Evolutionary conservation across 2,113 vertebrate species (phyloP).

Genomic region (Urocynchramus pylzowi): DNA sequence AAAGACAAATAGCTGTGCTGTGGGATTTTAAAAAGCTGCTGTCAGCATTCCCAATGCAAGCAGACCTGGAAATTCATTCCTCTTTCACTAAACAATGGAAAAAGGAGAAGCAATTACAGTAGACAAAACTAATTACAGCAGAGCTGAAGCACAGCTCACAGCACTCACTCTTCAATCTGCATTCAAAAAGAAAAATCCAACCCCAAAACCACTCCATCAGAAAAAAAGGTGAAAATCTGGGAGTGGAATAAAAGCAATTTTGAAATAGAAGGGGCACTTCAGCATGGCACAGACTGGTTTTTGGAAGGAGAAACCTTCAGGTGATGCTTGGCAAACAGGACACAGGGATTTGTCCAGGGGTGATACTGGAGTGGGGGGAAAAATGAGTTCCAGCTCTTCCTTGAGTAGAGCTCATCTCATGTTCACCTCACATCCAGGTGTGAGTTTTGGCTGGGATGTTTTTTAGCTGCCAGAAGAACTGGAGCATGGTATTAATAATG

Average conservation of each 20-base stretch:
- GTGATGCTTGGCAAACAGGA: not conserved
- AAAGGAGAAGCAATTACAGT: conserved; percentile 25
- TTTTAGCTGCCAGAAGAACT: not conserved
- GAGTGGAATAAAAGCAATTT: not conserved
- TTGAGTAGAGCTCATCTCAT: rapidly evolving
- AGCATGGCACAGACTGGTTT: not conserved
- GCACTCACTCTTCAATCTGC: not conserved
- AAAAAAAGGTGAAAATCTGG: not conserved
- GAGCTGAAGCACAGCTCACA: not conserved
- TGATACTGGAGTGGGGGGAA: rapidly evolving
- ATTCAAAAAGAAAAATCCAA: not conserved
- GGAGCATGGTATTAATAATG: not conserved
- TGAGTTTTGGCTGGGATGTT: rapidly evolving
- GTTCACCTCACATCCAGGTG: rapidly evolving
- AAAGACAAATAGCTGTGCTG: not conserved
- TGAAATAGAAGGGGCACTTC: not conserved
- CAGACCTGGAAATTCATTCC: conserved; percentile 29
- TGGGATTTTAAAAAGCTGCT: conserved; percentile 12
- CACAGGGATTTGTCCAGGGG: not conserved
- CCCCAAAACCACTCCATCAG: not conserved
- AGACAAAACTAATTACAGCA: conserved; percentile 24
- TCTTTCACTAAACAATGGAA: conserved; percentile 5
- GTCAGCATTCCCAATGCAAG: conserved; percentile 1
- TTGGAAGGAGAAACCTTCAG: not conserved
- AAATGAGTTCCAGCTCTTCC: not conserved